Evolutionary conservation across 2,113 vertebrate species (phyloP), one percentile per base, ranked within the genome.

Genomic region (Perccottus glenii): DNA sequence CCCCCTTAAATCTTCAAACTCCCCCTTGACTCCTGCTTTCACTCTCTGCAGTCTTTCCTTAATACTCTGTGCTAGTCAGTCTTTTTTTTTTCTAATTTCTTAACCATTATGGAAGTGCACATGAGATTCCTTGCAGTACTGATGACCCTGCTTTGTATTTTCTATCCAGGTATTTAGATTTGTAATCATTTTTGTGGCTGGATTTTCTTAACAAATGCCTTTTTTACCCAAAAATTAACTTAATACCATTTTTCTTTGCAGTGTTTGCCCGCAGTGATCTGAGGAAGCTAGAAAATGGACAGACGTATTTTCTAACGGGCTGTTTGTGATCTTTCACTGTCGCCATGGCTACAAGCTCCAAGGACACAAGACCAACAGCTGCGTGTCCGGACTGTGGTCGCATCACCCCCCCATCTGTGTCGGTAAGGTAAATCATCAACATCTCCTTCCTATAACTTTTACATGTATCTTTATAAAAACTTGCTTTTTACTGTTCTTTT

Each of bases 281-380:
- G 6, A 81, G 51, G 44, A 78, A 91, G 40, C 61, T 93, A 60
- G 83, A 87, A 43, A 92, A 93, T 3, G 90, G 91, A 3, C 83
- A 80, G 51, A 90, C 82, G 0, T 93, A 92, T 69, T 92, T 91
- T 46, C 88, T 8, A 61, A 86, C 4, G 92, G 91, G 11, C 77
- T 93, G 59, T 82, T 88, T 42, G 88, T 89, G 38, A 85, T 85
- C 11, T 93, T 90, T 71, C 78, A 69, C 48, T 93, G 91, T 61
- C 84, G 70, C 48, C 81, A 74, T 40, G 91, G 92, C 1, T 92
- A 85, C 78, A 85, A 77, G 70, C 75, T 92, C 42, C 72, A 91
- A 19, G 91, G 91, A 48, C 78, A 88, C 73, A 83, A 67, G 53
- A 91, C 84, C 60, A 92, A 83, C 78, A 91, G 89, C 77, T 93